These are phyloP conservation scores for Nipponia nippon DNA, from an alignment of 2,113 vertebrate species.

Conservation along the genomic window DNA sequence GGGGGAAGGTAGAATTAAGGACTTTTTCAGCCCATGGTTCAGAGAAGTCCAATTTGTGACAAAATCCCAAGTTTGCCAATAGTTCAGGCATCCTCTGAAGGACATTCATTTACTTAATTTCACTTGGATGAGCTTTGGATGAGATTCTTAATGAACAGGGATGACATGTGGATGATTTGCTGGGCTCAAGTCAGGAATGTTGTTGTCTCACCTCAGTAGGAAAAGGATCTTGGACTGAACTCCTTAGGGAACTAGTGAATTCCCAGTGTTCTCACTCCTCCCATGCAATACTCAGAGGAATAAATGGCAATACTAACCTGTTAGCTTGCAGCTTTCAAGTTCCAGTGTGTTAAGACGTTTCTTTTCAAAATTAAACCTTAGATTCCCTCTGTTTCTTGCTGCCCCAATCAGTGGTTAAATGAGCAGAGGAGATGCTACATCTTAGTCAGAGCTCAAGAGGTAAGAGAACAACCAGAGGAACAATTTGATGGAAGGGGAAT, in stretches of 20 bases:
- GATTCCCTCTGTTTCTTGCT: neutral
- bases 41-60: neutral
- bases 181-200: neutral
- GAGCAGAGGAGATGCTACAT: neutral
- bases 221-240: neutral
- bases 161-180: neutral
- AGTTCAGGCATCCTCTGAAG: neutral
- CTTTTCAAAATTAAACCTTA: neutral
- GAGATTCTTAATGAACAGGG: neutral
- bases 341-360: neutral
- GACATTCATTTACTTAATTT: neutral
- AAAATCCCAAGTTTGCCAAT: neutral
- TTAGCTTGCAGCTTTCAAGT: neutral
- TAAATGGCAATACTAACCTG: neutral
- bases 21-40: neutral
- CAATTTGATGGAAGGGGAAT: neutral
- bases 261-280: neutral
- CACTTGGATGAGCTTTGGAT: neutral
- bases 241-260: neutral
- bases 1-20: neutral
- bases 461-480: neutral
- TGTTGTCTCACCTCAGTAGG: neutral
- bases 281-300: neutral
- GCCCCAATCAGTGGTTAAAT: neutral
- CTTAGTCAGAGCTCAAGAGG: neutral